These are phyloP conservation scores for Polymixis flavicincta DNA, from an alignment of 2,888 invertebrate species.

Conservation along the genomic window DNA sequence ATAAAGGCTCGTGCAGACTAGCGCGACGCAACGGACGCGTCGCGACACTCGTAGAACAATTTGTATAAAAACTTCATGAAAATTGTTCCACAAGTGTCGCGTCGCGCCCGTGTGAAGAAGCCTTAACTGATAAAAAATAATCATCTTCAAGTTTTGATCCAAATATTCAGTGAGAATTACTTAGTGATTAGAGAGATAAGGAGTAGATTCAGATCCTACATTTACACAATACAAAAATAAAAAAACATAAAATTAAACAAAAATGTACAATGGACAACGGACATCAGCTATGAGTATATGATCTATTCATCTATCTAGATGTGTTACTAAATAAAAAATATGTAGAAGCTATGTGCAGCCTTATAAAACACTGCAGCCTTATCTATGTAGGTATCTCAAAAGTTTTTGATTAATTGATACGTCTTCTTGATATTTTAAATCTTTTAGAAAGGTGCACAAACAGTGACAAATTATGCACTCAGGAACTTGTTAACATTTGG, in stretches of 20 bases:
- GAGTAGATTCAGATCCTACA: not conserved
- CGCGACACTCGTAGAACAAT: too few relatives aligned
- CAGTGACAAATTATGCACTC: constrained; percentile 54
- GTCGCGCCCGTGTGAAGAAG: too few relatives aligned
- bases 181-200: too few relatives aligned
- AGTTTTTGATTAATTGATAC: constrained; percentile 47
- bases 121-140: too few relatives aligned
- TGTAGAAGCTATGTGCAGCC: not conserved
- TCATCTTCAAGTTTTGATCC: too few relatives aligned
- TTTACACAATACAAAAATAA: not conserved
- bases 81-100: too few relatives aligned
- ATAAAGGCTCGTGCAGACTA: too few relatives aligned
- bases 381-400: constrained; percentile 26
- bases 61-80: too few relatives aligned
- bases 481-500: constrained; percentile 57
- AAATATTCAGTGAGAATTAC: too few relatives aligned
- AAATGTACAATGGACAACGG: not conserved
- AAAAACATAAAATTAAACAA: too few relatives aligned
- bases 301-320: not conserved
- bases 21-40: too few relatives aligned
- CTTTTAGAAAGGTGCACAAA: constrained; percentile 48
- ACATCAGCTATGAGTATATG: not conserved
- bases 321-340: not conserved
- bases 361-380: constrained; percentile 14
- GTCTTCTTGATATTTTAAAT: constrained; percentile 33